A percentile compares a stretch with the other conserved stretches of the same genome.
phyloP scores from a whole-genome alignment of 2,113 vertebrate genomes.

The Vireo altiloquus region DNA sequence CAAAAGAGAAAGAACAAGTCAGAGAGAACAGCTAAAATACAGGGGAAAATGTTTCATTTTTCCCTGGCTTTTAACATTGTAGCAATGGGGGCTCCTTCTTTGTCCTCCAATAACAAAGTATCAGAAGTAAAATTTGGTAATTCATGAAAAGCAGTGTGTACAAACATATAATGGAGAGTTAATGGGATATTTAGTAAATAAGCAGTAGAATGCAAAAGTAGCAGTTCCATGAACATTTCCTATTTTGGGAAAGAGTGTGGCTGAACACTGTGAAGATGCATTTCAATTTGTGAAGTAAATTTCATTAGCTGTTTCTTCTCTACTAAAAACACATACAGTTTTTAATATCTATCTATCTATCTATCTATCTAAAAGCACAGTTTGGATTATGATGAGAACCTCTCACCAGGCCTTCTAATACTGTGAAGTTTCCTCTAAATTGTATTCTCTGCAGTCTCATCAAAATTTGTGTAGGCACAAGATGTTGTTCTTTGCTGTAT shows the following conservation, averaged over 20 bases:
- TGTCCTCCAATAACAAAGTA: not conserved
- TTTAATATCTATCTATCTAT: not conserved
- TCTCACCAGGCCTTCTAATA: not conserved
- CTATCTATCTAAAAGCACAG: not conserved
- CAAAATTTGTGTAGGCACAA: not conserved
- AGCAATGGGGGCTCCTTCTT: not conserved
- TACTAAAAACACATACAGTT: not conserved
- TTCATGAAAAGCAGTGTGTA: not conserved
- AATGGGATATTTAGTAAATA: not conserved
- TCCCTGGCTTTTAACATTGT: not conserved
- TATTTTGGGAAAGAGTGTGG: not conserved
- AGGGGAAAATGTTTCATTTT: not conserved
- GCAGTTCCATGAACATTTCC: not conserved
- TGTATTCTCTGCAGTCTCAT: not conserved
- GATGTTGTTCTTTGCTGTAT: not conserved
- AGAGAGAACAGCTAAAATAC: not conserved
- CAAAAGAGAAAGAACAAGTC: not conserved
- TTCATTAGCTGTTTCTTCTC: not conserved
- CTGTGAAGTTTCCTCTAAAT: not conserved
- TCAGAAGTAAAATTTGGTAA: not conserved
- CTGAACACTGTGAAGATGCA: not conserved
- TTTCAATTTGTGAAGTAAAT: not conserved
- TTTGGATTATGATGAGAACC: not conserved
- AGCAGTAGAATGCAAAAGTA: not conserved
- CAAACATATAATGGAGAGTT: not conserved